Evolutionary conservation across 2,888 invertebrate genomes (phyloP), one percentile per base, ranked within the genome.

Genomic region (Stenoptilia bipunctidactyla): DNA sequence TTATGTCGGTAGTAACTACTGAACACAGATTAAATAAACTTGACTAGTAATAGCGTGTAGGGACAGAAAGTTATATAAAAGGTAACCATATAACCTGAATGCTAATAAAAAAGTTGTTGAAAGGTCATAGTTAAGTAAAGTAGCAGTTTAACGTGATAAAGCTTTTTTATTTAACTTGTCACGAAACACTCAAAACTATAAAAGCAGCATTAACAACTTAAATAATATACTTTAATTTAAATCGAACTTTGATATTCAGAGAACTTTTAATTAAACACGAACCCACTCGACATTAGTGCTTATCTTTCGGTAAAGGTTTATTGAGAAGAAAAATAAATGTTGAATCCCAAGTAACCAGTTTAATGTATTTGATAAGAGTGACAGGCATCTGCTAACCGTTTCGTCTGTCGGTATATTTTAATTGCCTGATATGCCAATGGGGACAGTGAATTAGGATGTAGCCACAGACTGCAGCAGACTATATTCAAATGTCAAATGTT

Each of bases 301-400:
- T 82, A 82, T 82, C 82, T 73, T 56, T 49, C 50, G 55, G 55
- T 57, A 52, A 58, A 68, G 66, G 66, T 66, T 68, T 61, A 54
- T 48, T 49, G 51, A 54, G 58, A 62, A 68, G 67, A 65, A 64
- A 63, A 62, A 66, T 65, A 70, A 75, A 73, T 66, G 70, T 72
- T 71, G 66, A 66, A 71, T 58, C 65, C 68, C 63, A 30, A 70
- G 69, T 66, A 70, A 62, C 70, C 68, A 70, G 69, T 77, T 80
- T 79, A 80, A 82, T 80, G 82, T 75, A 71, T 80, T 75, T 79
- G 82, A 82, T 83, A 83, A 82, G 67, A 73, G 60, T 76, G 82
- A 80, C 79, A 71, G 77, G 64, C 77, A 70, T 73, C 76, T 76
- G 79, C 73, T 74, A 71, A 75, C 77, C 61, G 75, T 72, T 20